phyloP scores from a whole-genome alignment of 2,888 invertebrate species.

The Platynereis dumerilii region DNA sequence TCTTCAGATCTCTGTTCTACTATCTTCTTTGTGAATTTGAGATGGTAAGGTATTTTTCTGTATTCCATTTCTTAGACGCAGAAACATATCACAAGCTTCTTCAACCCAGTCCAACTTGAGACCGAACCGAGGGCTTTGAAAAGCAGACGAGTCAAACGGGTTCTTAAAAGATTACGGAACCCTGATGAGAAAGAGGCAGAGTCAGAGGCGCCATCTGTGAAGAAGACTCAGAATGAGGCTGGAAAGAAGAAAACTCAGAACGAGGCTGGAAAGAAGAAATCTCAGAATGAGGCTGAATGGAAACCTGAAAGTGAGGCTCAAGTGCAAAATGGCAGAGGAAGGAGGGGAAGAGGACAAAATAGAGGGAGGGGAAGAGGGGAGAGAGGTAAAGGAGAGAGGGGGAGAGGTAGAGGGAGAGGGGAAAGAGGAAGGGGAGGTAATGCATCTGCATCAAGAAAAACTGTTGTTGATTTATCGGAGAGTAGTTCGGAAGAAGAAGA shows the following conservation, averaged over 20 bases:
- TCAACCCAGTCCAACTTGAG: constrained; percentile 13
- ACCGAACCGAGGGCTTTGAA: constrained; percentile 16
- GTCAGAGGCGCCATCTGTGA: background rate
- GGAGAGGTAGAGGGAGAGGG: background rate
- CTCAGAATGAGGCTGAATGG: background rate
- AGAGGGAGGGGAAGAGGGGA: background rate
- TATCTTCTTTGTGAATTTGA: too few species aligned
- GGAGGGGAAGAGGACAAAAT: too few species aligned
- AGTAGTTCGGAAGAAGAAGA: background rate
- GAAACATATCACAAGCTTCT: constrained; percentile 28
- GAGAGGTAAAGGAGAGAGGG: background rate
- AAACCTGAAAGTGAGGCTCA: background rate
- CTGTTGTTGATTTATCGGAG: background rate
- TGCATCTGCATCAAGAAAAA: background rate
- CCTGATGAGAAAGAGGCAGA: background rate
- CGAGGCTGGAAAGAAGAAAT: too few species aligned
- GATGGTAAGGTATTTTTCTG: too few species aligned
- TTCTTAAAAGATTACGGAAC: constrained; percentile 20
- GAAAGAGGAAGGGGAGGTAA: background rate
- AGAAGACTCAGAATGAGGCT: background rate
- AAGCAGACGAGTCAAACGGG: constrained; percentile 29
- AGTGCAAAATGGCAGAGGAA: background rate
- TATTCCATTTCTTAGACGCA: constrained; percentile 14
- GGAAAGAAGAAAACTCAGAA: background rate
- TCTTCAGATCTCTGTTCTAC: too few species aligned